Conservation (phyloP, 2,113 vertebrate genomes). For the Ranitomeya variabilis region DNA sequence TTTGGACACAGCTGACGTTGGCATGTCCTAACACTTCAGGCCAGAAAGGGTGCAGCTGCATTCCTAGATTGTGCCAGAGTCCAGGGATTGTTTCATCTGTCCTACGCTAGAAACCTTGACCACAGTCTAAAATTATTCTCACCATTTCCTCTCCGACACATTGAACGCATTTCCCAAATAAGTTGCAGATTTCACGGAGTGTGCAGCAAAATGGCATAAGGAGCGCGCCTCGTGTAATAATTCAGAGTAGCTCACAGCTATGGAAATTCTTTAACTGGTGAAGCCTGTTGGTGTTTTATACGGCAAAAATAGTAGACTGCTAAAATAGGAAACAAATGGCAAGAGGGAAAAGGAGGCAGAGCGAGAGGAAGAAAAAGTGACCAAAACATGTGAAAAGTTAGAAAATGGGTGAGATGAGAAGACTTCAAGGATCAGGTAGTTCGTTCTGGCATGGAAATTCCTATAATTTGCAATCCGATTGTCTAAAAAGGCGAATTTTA, state of each 20-base stretch:
- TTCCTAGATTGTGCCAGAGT: conserved; percentile 66
- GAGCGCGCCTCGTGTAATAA: not conserved
- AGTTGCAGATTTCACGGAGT: conserved; percentile 26
- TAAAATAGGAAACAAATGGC: not conserved
- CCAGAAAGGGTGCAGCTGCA: conserved; percentile 69
- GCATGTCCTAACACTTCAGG: conserved; percentile 69
- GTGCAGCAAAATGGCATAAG: conserved; percentile 30
- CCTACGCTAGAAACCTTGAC: conserved; percentile 43
- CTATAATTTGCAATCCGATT: too few relatives aligned
- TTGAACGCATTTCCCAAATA: conserved; percentile 34
- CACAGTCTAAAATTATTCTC: conserved; percentile 43
- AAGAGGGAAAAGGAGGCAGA: too few relatives aligned
- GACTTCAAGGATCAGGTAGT: not conserved
- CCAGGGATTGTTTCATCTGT: conserved; percentile 54
- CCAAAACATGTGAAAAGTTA: not conserved
- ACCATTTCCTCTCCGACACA: conserved; percentile 24
- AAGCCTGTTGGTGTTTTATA: not conserved
- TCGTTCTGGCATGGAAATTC: too few relatives aligned
- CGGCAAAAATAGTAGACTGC: not conserved
- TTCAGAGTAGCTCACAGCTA: conserved; percentile 3
- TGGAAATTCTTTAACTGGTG: not conserved
- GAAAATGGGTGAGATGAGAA: not conserved
- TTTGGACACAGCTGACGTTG: conserved; percentile 76
- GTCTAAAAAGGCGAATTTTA: not conserved
- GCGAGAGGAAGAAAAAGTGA: not conserved